Evolutionary conservation across 2,113 vertebrate species (phyloP).

Genomic region (Xenopus laevis): DNA sequence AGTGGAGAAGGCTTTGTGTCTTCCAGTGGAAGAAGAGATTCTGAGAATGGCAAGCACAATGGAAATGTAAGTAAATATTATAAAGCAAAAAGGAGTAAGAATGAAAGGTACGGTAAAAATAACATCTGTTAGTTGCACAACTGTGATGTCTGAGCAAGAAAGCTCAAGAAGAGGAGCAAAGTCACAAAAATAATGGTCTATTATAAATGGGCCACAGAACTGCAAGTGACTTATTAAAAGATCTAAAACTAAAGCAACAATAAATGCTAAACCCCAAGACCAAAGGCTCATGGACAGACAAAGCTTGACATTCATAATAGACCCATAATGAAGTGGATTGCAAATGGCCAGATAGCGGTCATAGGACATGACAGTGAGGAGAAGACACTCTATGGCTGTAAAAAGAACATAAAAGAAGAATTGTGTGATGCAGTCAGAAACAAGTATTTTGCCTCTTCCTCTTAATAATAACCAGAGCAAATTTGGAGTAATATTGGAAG

Average conservation of each 20-base stretch:
- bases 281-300: not conserved
- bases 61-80: conserved; percentile 48
- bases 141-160: conserved; percentile 7
- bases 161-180: conserved; percentile 8
- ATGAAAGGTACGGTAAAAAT: not conserved
- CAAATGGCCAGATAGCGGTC: conserved; percentile 45
- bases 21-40: conserved; percentile 46
- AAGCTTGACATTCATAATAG: conserved; percentile 30
- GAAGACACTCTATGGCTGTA: conserved; percentile 8
- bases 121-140: not conserved
- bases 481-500: too few species aligned
- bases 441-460: too few species aligned
- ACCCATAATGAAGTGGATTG: conserved; percentile 35
- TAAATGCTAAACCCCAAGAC: not conserved
- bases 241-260: not conserved
- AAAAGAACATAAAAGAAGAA: not conserved
- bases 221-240: not conserved
- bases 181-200: conserved; percentile 31
- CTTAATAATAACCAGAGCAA: too few species aligned
- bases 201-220: conserved; percentile 21
- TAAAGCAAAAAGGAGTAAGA: conserved; percentile 51
- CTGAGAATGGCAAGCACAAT: conserved; percentile 46
- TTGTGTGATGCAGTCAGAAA: too few species aligned
- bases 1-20: conserved; percentile 52
- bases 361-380: conserved; percentile 43